Conservation (phyloP, 2,113 vertebrate species). For the Lepus americanus region DNA sequence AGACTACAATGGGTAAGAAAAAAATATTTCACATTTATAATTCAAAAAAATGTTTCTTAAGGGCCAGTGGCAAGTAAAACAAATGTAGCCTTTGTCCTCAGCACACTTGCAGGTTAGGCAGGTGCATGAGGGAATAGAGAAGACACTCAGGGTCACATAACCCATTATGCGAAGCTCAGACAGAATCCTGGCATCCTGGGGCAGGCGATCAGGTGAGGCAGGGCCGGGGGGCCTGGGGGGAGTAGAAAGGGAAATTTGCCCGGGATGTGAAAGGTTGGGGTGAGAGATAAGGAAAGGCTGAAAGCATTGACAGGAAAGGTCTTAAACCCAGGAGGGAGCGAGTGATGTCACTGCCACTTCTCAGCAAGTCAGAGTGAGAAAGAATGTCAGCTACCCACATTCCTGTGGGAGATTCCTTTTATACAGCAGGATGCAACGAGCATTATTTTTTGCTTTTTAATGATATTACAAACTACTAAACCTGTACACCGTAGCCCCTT, state of each 20-base stretch:
- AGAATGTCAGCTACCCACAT: background rate
- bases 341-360: background rate
- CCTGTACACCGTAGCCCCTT: background rate
- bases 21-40: slow-evolving; percentile 30
- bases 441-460: slow-evolving; percentile 29
- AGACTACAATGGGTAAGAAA: slow-evolving; percentile 91
- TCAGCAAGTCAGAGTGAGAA: background rate
- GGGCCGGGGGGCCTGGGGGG: background rate
- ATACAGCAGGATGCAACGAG: background rate
- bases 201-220: background rate
- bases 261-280: background rate
- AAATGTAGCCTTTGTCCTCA: slow-evolving; percentile 19
- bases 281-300: background rate
- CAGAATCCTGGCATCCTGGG: background rate
- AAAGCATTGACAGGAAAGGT: background rate
- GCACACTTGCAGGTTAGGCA: background rate
- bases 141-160: background rate
- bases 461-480: background rate
- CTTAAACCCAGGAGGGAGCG: background rate
- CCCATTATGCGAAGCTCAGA: no score
- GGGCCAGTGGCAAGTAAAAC: background rate
- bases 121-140: background rate
- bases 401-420: slow-evolving; percentile 39
- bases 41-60: slow-evolving; percentile 47
- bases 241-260: background rate